Evolutionary conservation across 1,140 invertebrate genomes (phyloP).

Genomic region (Cydia amplana): DNA sequence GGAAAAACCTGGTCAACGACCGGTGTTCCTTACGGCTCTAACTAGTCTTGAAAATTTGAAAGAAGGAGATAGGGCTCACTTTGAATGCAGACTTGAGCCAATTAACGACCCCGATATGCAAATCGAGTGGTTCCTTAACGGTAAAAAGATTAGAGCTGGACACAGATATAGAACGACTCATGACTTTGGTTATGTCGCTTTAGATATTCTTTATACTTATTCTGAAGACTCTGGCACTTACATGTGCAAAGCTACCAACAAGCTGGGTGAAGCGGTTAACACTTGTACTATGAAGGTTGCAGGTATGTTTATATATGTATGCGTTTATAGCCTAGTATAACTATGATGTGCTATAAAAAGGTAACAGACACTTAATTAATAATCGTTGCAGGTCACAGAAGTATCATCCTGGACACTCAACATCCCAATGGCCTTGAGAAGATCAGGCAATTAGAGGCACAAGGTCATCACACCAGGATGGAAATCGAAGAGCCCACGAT

Average conservation of each 20-base stretch:
- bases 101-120: conserved; percentile 96
- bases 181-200: conserved; percentile 97
- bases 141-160: conserved; percentile 88
- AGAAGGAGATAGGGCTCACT: conserved; percentile 95
- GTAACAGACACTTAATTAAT: background rate
- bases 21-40: conserved; percentile 92
- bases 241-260: conserved; percentile 95
- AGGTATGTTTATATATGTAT: conserved; percentile 76
- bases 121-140: conserved; percentile 98
- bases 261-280: conserved; percentile 94
- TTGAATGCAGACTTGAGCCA: conserved; percentile 97
- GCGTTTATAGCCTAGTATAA: conserved; percentile 17
- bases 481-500: conserved; percentile 90
- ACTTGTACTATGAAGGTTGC: conserved; percentile 92
- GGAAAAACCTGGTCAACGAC: conserved; percentile 88
- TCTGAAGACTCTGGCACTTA: conserved; percentile 96
- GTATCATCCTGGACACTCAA: conserved; percentile 93
- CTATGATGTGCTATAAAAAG: background rate
- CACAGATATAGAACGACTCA: conserved; percentile 94
- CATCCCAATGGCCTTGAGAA: conserved; percentile 96
- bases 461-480: conserved; percentile 86
- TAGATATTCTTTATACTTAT: conserved; percentile 96
- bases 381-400: conserved; percentile 83
- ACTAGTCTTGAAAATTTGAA: conserved; percentile 91
- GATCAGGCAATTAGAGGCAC: conserved; percentile 92